A percentile compares a stretch with the other conserved stretches of the same genome.
Conservation (phyloP, 2,888 invertebrate genomes). For the Branchinecta sandiegonensis region DNA sequence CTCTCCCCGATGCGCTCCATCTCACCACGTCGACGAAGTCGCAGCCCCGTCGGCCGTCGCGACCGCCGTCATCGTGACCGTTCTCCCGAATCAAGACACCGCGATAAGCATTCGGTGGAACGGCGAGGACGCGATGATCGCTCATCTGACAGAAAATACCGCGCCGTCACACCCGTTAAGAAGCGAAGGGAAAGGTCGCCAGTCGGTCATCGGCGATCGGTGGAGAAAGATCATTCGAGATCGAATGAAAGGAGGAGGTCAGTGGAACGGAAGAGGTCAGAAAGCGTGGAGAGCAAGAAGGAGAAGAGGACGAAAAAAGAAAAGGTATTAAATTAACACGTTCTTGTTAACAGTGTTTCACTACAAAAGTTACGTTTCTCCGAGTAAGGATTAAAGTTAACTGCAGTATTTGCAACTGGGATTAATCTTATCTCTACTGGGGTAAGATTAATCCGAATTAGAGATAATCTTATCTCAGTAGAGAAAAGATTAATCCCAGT, state of each 20-base stretch:
- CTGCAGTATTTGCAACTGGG: too few relatives aligned
- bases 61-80: neutral
- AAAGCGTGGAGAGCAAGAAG: neutral
- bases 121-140: neutral
- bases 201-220: neutral
- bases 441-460: too few relatives aligned
- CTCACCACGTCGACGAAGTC: neutral
- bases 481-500: too few relatives aligned
- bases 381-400: too few relatives aligned
- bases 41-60: neutral
- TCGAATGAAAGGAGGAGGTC: neutral
- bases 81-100: neutral
- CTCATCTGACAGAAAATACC: neutral
- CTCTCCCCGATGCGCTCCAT: too few relatives aligned
- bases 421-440: too few relatives aligned
- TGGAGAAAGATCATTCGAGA: neutral
- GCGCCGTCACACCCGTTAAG: neutral
- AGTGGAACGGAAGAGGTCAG: neutral
- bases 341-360: too few relatives aligned
- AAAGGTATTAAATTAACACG: neutral
- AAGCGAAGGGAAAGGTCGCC: conserved; percentile 3
- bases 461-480: too few relatives aligned
- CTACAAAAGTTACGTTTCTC: too few relatives aligned
- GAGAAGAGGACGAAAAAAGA: conserved; percentile 5
- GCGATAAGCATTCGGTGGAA: neutral